phyloP scores from a whole-genome alignment of 2,113 vertebrate species.

The Crocuta crocuta region DNA sequence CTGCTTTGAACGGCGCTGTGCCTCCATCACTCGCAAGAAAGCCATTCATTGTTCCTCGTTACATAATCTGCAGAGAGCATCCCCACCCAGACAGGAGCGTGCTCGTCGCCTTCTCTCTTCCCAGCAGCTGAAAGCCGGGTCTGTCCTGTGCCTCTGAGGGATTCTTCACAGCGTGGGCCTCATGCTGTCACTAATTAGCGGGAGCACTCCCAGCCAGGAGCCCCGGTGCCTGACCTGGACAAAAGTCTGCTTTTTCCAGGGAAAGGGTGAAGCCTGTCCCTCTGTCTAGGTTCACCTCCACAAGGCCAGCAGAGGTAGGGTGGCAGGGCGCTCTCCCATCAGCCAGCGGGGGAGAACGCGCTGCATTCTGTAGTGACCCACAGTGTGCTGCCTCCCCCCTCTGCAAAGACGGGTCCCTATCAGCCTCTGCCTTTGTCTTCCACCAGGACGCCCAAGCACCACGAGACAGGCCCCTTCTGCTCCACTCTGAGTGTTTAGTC shows the following conservation, averaged over 20 bases:
- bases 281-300: neutral
- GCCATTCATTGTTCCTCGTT: slow-evolving; percentile 82
- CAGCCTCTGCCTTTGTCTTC: neutral
- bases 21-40: slow-evolving; percentile 36
- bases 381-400: neutral
- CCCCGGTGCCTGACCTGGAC: neutral
- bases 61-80: slow-evolving; percentile 80
- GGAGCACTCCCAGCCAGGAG: slow-evolving; percentile 45
- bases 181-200: slow-evolving; percentile 71
- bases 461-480: neutral
- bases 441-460: neutral
- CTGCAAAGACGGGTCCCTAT: neutral
- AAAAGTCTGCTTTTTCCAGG: neutral
- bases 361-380: neutral
- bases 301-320: neutral
- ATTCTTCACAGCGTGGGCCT: slow-evolving; percentile 5
- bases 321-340: neutral
- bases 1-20: neutral
- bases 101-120: slow-evolving; percentile 47
- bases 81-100: slow-evolving; percentile 67
- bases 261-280: neutral
- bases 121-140: slow-evolving; percentile 60
- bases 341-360: accelerated
- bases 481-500: neutral
- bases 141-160: slow-evolving; percentile 61